Evolutionary conservation across 2,113 vertebrate genomes (phyloP).

Genomic region (Corythornis madagascariensis): DNA sequence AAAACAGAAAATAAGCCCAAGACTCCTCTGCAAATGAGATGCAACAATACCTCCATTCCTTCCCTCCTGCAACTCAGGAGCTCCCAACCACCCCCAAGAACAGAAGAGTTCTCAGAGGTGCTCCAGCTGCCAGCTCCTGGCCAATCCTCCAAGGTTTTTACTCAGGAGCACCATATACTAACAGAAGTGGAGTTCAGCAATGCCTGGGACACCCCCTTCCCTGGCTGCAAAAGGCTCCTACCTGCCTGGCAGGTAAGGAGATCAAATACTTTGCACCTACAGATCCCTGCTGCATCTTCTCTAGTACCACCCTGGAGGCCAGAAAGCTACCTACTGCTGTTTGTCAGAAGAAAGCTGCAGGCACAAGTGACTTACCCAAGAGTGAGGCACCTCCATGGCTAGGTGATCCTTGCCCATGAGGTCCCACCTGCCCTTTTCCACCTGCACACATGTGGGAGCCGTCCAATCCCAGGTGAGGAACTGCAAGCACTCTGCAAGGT

Average conservation of each 20-base stretch:
- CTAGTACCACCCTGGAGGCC: not conserved
- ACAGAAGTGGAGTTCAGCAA: not conserved
- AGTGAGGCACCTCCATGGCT: not conserved
- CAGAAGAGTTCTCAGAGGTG: not conserved
- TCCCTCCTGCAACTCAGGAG: not conserved
- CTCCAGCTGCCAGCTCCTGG: not conserved
- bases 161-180: not conserved
- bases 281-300: not conserved
- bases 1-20: constrained; percentile 22
- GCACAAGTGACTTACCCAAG: not conserved
- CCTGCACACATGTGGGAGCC: not conserved
- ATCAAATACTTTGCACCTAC: not conserved
- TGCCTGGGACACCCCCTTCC: rapidly evolving
- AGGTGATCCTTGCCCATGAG: not conserved
- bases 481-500: not conserved
- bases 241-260: not conserved
- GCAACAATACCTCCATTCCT: not conserved
- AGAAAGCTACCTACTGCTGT: not conserved
- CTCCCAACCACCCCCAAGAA: not conserved
- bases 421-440: not conserved
- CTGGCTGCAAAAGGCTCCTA: not conserved
- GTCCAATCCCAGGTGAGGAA: not conserved
- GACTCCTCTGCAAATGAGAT: not conserved
- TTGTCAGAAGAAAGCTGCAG: not conserved
- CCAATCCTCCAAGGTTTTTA: not conserved